Evolutionary conservation across 2,888 invertebrate genomes (phyloP).

Genomic region (Candidula unifasciata): DNA sequence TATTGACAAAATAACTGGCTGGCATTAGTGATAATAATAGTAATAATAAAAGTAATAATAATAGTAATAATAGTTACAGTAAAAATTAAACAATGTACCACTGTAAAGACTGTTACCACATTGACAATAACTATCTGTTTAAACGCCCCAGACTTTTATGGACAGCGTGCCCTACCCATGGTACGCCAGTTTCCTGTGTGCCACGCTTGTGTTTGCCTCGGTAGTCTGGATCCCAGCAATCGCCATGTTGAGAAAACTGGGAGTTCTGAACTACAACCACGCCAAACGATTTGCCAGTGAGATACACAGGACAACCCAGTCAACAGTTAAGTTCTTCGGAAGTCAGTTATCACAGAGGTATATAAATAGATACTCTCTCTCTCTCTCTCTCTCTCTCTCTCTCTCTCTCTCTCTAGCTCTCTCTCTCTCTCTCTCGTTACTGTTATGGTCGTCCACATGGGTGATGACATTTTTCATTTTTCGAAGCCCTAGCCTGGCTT

Average conservation of each 20-base stretch:
- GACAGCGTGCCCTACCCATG: conserved; percentile 62
- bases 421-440: too few species aligned
- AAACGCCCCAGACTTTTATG: conserved; percentile 41
- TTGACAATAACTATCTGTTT: not conserved
- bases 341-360: conserved; percentile 56
- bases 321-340: conserved; percentile 64
- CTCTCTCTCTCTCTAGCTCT: too few species aligned
- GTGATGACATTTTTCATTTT: too few species aligned
- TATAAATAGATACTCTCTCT: too few species aligned
- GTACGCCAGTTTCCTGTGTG: conserved; percentile 62
- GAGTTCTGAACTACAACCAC: conserved; percentile 61
- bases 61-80: not conserved
- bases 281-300: conserved; percentile 64
- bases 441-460: too few species aligned
- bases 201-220: conserved; percentile 63
- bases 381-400: too few species aligned
- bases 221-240: conserved; percentile 68
- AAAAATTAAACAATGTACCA: too few species aligned
- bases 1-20: too few species aligned
- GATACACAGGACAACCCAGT: conserved; percentile 61
- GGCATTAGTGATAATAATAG: not conserved
- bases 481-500: too few species aligned
- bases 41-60: too few species aligned
- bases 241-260: conserved; percentile 62
- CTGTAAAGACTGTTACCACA: not conserved